Evolutionary conservation across 2,113 vertebrate genomes (phyloP).

Genomic region (Chamaetylas fuelleborni): DNA sequence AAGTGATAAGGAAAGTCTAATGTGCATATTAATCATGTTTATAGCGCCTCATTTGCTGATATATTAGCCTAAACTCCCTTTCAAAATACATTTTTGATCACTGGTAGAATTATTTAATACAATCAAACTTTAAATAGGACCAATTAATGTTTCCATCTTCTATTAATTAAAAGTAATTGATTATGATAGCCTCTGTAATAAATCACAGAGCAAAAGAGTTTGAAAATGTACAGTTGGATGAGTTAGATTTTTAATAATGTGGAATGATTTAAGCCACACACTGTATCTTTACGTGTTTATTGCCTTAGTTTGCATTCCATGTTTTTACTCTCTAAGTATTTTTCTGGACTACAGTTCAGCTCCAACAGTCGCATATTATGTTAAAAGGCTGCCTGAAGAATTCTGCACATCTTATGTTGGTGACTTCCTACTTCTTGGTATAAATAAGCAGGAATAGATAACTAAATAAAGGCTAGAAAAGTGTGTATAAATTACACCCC

Average conservation of each 20-base stretch:
- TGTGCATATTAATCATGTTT: constrained; percentile 90
- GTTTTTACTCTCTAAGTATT: constrained; percentile 68
- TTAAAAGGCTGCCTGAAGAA: neutral
- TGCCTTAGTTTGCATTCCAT: constrained; percentile 62
- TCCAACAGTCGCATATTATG: neutral
- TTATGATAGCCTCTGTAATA: constrained; percentile 52
- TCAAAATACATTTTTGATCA: constrained; percentile 78
- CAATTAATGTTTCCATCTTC: constrained; percentile 76
- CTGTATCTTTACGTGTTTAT: constrained; percentile 69
- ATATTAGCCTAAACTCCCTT: constrained; percentile 83
- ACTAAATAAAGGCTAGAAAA: neutral
- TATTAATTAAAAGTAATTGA: constrained; percentile 79
- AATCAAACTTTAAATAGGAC: constrained; percentile 60
- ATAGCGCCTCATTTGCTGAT: constrained; percentile 85
- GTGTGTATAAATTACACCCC: neutral
- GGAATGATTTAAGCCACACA: constrained; percentile 66
- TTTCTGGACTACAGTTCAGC: constrained; percentile 42
- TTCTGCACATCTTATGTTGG: constrained; percentile 18
- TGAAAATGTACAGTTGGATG: constrained; percentile 57
- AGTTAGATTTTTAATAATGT: constrained; percentile 58
- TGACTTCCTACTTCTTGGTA: constrained; percentile 40
- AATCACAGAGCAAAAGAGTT: constrained; percentile 63
- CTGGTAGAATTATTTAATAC: constrained; percentile 71
- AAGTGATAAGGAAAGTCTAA: constrained; percentile 88
- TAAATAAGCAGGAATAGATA: constrained; percentile 12